Base-by-base conservation (phyloP, 2,113 vertebrate genomes). In the Zosterops lateralis region DNA sequence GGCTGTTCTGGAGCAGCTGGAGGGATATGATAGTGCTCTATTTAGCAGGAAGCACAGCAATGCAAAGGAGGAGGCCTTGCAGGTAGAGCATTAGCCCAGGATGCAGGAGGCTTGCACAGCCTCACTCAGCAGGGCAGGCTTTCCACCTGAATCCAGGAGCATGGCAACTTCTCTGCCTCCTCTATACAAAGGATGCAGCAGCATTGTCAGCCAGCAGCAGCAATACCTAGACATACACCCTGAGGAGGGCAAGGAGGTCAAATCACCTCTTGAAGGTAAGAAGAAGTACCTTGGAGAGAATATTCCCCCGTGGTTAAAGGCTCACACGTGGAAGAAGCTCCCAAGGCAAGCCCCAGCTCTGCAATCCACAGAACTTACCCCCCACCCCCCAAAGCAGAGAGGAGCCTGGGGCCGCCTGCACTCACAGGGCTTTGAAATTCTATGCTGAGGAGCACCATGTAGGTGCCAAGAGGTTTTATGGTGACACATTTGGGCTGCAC, bases 391-490 rank as follows among this genome's bases (percentile, higher is more conserved):
- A 71, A 28, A 66, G 66, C 58, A 21, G 77, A 73, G 64, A 40
- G n/a, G 65, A 84, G 68, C 80, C 42, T 3, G 9, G 6, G 22
- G 81, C 64, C 3, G 4, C 78, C 68, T 0, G 0, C 25, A 6
- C 29, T 47, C 65, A 14, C 8, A 15, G 42, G 0, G 6, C 91
- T 96, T 97, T 97, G 95, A 95, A 93, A 93, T 95, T 94, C 94
- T 95, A 88, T 2, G 5, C 87, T 83, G 75, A 56, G 60, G 57
- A 93, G 78, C 64, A 74, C 62, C 93, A 96, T 0, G 1, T 87
- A 93, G 87, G 93, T 95, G 89, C 71, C 87, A 95, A 95, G 84
- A 95, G 88, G 51, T 95, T 95, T 95, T 95, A 95, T 91, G 93
- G 91, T 89, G 90, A 95, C 71, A 87, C 94, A 95, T 93, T 92